Percentiles rank a stretch among this genome's conserved stretches.
phyloP scores from a whole-genome alignment of 2,888 invertebrate species.

The Tricholauxania praeusta region DNA sequence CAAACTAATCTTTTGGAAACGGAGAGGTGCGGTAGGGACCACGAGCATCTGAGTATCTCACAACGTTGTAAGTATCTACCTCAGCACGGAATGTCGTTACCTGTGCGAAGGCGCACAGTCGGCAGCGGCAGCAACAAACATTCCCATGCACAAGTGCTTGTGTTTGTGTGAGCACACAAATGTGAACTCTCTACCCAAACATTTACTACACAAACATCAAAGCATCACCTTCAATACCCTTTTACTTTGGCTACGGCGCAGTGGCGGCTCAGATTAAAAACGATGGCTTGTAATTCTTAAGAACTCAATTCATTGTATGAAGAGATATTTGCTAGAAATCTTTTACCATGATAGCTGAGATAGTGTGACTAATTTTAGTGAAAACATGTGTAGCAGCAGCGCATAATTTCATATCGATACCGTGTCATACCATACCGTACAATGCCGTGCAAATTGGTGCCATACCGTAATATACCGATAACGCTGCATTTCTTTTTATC shows the following conservation, averaged over 20 bases:
- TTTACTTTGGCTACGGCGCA: slow-evolving; percentile 13
- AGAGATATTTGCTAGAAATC: too few species aligned
- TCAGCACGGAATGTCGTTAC: slow-evolving; percentile 35
- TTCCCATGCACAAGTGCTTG: slow-evolving; percentile 25
- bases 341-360: too few species aligned
- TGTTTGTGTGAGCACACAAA: background rate
- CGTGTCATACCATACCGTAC: too few species aligned
- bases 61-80: slow-evolving; percentile 14
- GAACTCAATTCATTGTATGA: too few species aligned
- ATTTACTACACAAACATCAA: slow-evolving; percentile 17
- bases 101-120: slow-evolving; percentile 17
- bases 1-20: slow-evolving; percentile 42
- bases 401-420: too few species aligned
- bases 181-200: slow-evolving; percentile 45
- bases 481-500: too few species aligned
- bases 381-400: too few species aligned
- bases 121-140: slow-evolving; percentile 16
- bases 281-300: too few species aligned
- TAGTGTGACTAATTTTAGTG: too few species aligned
- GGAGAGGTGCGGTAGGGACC: slow-evolving; percentile 39
- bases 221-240: slow-evolving; percentile 28
- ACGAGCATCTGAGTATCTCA: slow-evolving; percentile 42
- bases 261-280: background rate
- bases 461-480: too few species aligned
- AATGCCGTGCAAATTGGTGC: too few species aligned